phyloP scores from a whole-genome alignment of 2,113 vertebrate species.

The Rhombomys opimus region DNA sequence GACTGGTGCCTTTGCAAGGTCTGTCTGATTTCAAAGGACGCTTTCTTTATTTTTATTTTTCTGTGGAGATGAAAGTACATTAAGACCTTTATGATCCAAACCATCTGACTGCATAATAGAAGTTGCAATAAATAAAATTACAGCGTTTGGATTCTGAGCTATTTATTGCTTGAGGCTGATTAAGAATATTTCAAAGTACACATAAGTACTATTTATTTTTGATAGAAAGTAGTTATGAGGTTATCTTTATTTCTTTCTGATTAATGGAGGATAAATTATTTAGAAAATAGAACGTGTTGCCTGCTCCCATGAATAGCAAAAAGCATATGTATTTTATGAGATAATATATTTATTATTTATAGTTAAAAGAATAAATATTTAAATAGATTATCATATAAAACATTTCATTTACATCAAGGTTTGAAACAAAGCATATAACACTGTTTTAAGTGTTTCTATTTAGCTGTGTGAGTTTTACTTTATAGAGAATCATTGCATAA shows the following conservation, averaged over 20 bases:
- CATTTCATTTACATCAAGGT: conserved; percentile 61
- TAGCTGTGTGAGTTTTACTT: conserved; percentile 20
- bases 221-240: conserved; percentile 65
- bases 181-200: conserved; percentile 71
- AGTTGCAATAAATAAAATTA: conserved; percentile 72
- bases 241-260: conserved; percentile 71
- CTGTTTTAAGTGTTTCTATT: conserved; percentile 48
- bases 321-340: conserved; percentile 50
- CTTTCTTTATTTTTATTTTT: conserved; percentile 68
- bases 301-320: conserved; percentile 22
- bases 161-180: conserved; percentile 65
- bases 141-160: conserved; percentile 56
- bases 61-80: conserved; percentile 78
- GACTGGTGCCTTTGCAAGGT: conserved; percentile 79
- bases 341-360: conserved; percentile 67
- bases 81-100: conserved; percentile 71
- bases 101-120: conserved; percentile 62
- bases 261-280: conserved; percentile 68
- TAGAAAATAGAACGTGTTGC: conserved; percentile 44
- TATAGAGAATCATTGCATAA: background rate
- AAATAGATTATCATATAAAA: conserved; percentile 47
- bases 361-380: conserved; percentile 72
- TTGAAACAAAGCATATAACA: conserved; percentile 34
- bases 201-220: conserved; percentile 75
- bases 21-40: conserved; percentile 83